These are phyloP conservation scores for Trichosurus vulpecula DNA, from an alignment of 2,797 vertebrate genomes.

Conservation along the genomic window DNA sequence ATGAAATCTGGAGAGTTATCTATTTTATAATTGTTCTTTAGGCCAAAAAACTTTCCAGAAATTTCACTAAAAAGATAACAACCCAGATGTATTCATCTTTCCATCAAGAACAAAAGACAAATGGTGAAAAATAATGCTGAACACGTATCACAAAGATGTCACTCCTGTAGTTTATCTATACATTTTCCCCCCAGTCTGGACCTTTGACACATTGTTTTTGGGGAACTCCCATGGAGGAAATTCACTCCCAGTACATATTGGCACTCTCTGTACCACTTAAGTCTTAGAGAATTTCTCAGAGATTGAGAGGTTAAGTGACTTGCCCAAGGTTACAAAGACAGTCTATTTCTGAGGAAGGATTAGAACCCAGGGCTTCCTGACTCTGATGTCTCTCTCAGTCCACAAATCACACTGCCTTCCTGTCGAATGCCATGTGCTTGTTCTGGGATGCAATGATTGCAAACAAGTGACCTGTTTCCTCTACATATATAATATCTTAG, in stretches of 20 bases:
- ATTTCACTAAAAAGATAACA: neutral
- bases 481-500: neutral
- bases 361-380: neutral
- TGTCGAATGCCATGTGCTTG: neutral
- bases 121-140: neutral
- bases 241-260: neutral
- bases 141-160: neutral
- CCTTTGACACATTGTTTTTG: neutral
- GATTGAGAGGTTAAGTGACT: neutral
- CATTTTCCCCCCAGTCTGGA: neutral
- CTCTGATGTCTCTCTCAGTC: neutral
- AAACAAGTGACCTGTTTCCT: neutral
- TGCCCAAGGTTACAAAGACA: neutral
- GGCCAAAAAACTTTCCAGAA: neutral
- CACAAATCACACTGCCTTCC: neutral
- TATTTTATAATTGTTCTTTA: neutral
- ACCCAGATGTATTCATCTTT: neutral
- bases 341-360: neutral
- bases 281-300: neutral
- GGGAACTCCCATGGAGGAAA: neutral
- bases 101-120: neutral
- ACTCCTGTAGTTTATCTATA: neutral
- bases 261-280: neutral
- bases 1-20: neutral
- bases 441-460: neutral